Evolutionary conservation across 1,140 invertebrate genomes (phyloP), one percentile per base, ranked within the genome.

Genomic region (honey bee (Apis mellifera)): DNA sequence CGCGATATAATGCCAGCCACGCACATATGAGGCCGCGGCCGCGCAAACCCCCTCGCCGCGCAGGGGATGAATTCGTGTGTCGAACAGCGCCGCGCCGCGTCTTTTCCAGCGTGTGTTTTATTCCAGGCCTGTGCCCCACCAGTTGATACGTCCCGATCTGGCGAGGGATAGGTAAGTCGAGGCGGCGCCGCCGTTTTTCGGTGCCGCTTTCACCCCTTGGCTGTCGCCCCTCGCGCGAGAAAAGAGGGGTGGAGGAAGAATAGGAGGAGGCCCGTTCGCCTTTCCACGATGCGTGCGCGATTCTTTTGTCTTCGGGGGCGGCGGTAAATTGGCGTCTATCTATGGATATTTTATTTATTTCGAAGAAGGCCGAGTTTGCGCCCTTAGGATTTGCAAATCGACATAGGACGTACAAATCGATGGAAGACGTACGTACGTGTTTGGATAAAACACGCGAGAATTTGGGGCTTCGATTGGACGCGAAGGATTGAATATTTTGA

Each of bases 1-100:
- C 72, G 88, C 86, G 86, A 92, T 92, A 92, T 92, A 92, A 92
- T 92, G 89, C 89, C 42, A 84, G 69, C 80, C 84, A 89, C 84
- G 89, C 90, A 89, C 91, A 86, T 89, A 91, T 91, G 90, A 90
- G 66, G 89, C 86, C 80, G 88, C 83, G 85, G 70, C 74, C 88
- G 83, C 86, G 83, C 54, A 73, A 57, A 86, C 73, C 83, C 83
- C 64, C 83, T 83, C 78, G 80, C 81, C 54, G 17, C 13, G 0
- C 32, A 26, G 75, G 82, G 21, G 21, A 17, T 79, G 86, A 86
- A 87, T 86, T 84, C 83, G 85, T 89, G 81, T 85, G 74, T 55
- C 64, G 75, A 66, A 85, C 77, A 82, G 59, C 72, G 70, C n/a
- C 50, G 65, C 57, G 70, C 32, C 32, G 32, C 32, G 65, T 72